A percentile compares a stretch with the other conserved stretches of the same genome.
Evolutionary conservation across 2,797 vertebrate genomes (phyloP).

Genomic region (Danionella dracula): DNA sequence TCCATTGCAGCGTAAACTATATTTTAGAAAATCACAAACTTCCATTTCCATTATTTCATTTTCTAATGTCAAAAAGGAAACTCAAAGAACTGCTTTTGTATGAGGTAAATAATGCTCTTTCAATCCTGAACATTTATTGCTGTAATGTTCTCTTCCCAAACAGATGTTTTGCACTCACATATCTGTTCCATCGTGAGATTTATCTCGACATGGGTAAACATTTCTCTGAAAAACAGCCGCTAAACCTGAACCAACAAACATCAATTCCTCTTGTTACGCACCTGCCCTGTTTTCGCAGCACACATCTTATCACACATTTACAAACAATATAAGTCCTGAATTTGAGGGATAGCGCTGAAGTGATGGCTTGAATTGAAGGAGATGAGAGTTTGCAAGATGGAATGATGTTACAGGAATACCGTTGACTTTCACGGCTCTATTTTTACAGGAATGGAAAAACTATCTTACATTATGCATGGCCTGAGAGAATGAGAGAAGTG

Average conservation of each 20-base stretch:
- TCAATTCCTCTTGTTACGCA: background rate
- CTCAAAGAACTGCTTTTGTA: too few relatives aligned
- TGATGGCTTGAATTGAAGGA: background rate
- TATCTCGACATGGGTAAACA: background rate
- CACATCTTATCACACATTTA: slow-evolving; percentile 21
- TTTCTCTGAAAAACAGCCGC: background rate
- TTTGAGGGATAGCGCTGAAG: slow-evolving; percentile 5
- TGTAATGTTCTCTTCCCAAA: background rate
- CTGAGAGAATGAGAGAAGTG: slow-evolving; percentile 51
- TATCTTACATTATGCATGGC: slow-evolving; percentile 65
- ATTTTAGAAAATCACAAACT: too few relatives aligned
- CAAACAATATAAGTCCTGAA: slow-evolving; percentile 9
- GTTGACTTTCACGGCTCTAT: slow-evolving; percentile 24
- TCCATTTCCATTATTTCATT: too few relatives aligned
- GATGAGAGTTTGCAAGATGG: slow-evolving; percentile 17
- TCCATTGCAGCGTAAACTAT: too few relatives aligned
- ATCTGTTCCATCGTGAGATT: background rate
- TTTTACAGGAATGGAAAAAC: slow-evolving; percentile 43
- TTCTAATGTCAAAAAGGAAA: too few relatives aligned
- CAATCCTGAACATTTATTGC: background rate
- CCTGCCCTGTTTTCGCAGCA: background rate
- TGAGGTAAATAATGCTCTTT: background rate
- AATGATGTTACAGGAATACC: slow-evolving; percentile 13
- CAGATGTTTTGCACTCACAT: background rate
- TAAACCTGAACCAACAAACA: background rate